These are phyloP conservation scores for Koerneria pararmatus DNA, from an alignment of 2,888 invertebrate genomes.

Conservation along the genomic window DNA sequence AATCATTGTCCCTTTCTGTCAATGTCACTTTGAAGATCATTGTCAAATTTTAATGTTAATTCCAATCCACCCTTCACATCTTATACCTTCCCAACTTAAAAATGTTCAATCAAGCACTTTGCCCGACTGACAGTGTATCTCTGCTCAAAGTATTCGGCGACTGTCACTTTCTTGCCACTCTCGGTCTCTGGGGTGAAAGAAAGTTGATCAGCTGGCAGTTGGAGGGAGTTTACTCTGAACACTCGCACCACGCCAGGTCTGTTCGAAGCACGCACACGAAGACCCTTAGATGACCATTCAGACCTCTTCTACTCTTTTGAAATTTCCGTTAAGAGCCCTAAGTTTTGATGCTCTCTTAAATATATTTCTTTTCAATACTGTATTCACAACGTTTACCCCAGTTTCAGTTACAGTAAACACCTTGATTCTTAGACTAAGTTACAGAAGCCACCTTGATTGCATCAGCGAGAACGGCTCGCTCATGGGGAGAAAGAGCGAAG, in stretches of 20 bases:
- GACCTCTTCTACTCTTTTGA: too few relatives aligned
- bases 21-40: too few relatives aligned
- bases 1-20: too few relatives aligned
- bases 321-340: too few relatives aligned
- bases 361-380: too few relatives aligned
- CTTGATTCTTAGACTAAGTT: too few relatives aligned
- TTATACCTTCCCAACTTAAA: too few relatives aligned
- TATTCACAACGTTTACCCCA: too few relatives aligned
- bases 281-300: neutral
- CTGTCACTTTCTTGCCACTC: constrained; percentile 37
- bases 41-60: neutral
- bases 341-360: too few relatives aligned
- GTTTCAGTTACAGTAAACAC: too few relatives aligned
- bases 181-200: constrained; percentile 35
- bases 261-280: constrained; percentile 39
- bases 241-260: constrained; percentile 47
- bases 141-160: constrained; percentile 51
- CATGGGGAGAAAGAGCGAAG: constrained; percentile 40
- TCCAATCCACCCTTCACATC: neutral
- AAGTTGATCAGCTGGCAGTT: constrained; percentile 45
- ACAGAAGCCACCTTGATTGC: constrained; percentile 47
- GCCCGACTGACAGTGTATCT: constrained; percentile 33
- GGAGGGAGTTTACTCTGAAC: constrained; percentile 50
- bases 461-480: constrained; percentile 39
- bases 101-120: too few relatives aligned